phyloP scores from a whole-genome alignment of 2,888 invertebrate species.

The Apamea monoglypha region DNA sequence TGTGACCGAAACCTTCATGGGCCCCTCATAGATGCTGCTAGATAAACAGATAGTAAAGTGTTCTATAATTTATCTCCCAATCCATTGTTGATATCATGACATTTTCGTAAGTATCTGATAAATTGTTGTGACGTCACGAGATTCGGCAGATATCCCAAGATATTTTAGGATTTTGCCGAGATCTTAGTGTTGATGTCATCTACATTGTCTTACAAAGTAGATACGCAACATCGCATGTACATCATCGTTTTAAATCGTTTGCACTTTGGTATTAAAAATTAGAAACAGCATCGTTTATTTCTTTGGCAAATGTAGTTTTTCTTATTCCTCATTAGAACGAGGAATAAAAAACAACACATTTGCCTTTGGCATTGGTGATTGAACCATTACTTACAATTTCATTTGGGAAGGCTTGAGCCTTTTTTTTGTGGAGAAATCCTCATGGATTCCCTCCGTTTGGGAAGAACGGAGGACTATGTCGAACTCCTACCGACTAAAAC shows the following conservation, averaged over 20 bases:
- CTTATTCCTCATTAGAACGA: background rate
- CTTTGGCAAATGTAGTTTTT: background rate
- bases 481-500: too few relatives aligned
- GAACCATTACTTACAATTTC: background rate
- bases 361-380: too few relatives aligned
- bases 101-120: slow-evolving; percentile 28
- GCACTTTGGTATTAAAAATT: background rate
- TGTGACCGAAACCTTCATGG: slow-evolving; percentile 15
- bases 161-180: slow-evolving; percentile 22
- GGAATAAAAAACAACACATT: too few relatives aligned
- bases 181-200: slow-evolving; percentile 1
- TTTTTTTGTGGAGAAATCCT: too few relatives aligned
- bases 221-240: background rate
- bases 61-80: slow-evolving; percentile 3
- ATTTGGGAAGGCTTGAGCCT: background rate
- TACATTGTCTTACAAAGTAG: background rate
- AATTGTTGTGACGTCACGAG: slow-evolving; percentile 7
- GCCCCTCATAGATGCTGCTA: background rate
- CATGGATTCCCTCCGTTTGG: too few relatives aligned
- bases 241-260: background rate
- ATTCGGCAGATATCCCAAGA: slow-evolving; percentile 19
- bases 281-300: background rate
- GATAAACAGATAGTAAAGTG: background rate
- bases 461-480: too few relatives aligned
- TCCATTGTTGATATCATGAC: slow-evolving; percentile 49